phyloP scores from a whole-genome alignment of 1,140 invertebrate species.

The Ceratoteleas bidentatus region DNA sequence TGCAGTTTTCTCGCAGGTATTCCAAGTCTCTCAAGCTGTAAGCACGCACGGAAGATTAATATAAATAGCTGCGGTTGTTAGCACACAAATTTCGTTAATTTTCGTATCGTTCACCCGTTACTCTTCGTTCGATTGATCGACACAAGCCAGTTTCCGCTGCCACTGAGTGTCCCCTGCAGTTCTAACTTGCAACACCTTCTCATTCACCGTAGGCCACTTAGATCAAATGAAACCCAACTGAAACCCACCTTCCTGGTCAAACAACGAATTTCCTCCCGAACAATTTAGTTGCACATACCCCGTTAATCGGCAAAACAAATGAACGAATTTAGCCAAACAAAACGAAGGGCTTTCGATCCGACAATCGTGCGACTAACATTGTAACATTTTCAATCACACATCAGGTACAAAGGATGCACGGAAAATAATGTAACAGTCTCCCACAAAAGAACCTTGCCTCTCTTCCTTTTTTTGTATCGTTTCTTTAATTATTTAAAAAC shows the following conservation, averaged over 20 bases:
- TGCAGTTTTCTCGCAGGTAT: slow-evolving; percentile 42
- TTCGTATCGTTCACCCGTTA: slow-evolving; percentile 7
- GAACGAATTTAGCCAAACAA: too few relatives aligned
- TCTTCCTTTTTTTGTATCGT: slow-evolving; percentile 15
- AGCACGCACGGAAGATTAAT: slow-evolving; percentile 61
- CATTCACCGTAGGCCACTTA: too few relatives aligned
- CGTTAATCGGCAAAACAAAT: too few relatives aligned
- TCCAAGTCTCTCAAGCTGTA: slow-evolving; percentile 56
- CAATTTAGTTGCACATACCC: too few relatives aligned
- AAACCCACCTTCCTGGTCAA: too few relatives aligned
- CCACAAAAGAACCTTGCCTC: slow-evolving; percentile 38
- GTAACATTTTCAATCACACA: slow-evolving; percentile 57
- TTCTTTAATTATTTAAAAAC: slow-evolving; percentile 63
- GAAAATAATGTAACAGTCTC: slow-evolving; percentile 62
- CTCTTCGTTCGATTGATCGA: background rate
- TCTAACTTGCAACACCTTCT: too few relatives aligned
- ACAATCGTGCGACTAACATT: slow-evolving; percentile 40
- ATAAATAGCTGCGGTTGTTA: slow-evolving; percentile 48
- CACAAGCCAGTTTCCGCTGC: too few relatives aligned
- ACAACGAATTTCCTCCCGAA: too few relatives aligned
- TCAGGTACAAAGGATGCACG: slow-evolving; percentile 67
- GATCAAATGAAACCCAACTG: too few relatives aligned
- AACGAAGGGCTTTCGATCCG: too few relatives aligned
- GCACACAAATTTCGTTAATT: slow-evolving; percentile 36
- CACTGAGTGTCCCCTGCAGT: too few relatives aligned